A percentile compares a stretch with the other conserved stretches of the same genome.
These are phyloP conservation scores for Patella ulyssiponensis DNA, from an alignment of 2,888 invertebrate species.

Conservation along the genomic window DNA sequence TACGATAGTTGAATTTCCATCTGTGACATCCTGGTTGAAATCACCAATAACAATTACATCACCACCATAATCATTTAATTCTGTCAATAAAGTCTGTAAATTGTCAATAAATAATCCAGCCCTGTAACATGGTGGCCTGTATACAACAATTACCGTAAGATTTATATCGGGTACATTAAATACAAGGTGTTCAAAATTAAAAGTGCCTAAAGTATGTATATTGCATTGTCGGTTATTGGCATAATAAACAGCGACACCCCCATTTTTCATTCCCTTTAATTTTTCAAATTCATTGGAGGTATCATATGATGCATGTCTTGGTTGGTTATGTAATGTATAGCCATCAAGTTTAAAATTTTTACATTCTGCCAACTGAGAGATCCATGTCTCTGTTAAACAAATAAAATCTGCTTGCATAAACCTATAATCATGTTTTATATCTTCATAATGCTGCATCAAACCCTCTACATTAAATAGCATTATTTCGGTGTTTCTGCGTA, in stretches of 20 bases:
- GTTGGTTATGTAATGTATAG: neutral
- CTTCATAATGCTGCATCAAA: neutral
- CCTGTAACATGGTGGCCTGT: neutral
- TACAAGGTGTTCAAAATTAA: neutral
- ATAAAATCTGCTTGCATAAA: neutral
- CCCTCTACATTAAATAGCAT: neutral
- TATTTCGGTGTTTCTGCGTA: neutral
- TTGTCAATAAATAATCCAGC: neutral
- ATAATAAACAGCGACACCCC: neutral
- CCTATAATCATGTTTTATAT: neutral
- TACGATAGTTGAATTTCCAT: too few species aligned
- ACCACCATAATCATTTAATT: neutral
- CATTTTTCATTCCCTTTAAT: neutral
- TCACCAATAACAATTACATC: too few species aligned
- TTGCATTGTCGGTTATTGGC: neutral
- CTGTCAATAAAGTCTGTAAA: neutral
- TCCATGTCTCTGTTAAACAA: neutral
- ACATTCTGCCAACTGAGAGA: neutral
- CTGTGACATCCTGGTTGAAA: too few species aligned
- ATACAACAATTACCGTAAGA: neutral
- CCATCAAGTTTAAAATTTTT: neutral
- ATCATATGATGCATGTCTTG: neutral
- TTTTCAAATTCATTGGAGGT: neutral
- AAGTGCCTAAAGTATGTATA: neutral
- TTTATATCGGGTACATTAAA: neutral